Evolutionary conservation across 2,113 vertebrate genomes (phyloP).

Genomic region (Alectura lathami): DNA sequence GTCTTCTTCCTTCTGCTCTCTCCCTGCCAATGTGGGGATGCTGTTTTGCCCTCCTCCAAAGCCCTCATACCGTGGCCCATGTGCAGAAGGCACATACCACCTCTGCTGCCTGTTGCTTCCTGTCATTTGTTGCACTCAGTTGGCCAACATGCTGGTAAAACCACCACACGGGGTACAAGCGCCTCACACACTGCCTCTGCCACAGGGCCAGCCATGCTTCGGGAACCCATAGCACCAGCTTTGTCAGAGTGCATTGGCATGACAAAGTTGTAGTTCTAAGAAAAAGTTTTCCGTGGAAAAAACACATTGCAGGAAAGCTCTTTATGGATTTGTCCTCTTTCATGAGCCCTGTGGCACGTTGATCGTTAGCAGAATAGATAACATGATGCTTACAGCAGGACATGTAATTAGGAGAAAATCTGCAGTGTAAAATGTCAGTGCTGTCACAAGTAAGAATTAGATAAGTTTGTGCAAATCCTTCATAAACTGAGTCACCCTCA

Average conservation of each 20-base stretch:
- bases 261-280: neutral
- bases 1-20: fast-evolving
- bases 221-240: fast-evolving
- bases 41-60: neutral
- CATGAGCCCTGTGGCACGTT: neutral
- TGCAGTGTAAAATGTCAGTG: neutral
- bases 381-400: neutral
- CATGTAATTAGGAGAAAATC: neutral
- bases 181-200: neutral
- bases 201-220: neutral
- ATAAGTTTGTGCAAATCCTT: neutral
- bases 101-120: neutral
- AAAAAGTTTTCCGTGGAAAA: neutral
- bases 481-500: neutral
- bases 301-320: neutral
- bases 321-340: neutral
- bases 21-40: fast-evolving
- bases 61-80: neutral
- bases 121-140: fast-evolving
- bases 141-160: fast-evolving
- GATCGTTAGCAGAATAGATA: neutral
- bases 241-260: neutral
- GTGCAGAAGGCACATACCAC: neutral
- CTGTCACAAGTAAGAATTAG: neutral
- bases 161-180: too few relatives aligned